These are phyloP conservation scores for Phyllostomus hastatus DNA, from an alignment of 2,113 vertebrate species.

Conservation along the genomic window DNA sequence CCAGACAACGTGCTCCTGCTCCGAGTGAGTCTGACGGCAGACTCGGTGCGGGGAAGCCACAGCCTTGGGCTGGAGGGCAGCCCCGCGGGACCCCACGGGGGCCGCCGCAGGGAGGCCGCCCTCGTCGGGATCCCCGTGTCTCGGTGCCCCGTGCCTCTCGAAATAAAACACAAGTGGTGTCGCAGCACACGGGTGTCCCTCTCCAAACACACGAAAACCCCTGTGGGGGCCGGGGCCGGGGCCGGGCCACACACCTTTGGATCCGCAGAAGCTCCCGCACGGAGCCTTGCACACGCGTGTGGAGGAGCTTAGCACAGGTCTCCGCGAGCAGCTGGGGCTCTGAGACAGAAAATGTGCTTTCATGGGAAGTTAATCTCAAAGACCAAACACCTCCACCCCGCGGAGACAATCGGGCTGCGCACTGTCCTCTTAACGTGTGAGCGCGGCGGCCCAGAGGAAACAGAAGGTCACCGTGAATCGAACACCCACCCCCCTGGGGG, in stretches of 20 bases:
- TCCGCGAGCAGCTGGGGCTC: accelerated
- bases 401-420: background rate
- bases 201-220: background rate
- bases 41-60: background rate
- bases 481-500: background rate
- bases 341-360: background rate
- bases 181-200: accelerated
- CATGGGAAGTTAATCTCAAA: background rate
- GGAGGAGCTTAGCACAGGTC: accelerated
- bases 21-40: no score
- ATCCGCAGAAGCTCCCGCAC: no score
- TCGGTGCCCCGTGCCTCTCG: no score
- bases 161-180: background rate
- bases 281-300: accelerated
- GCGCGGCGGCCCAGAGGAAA: background rate
- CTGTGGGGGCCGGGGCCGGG: background rate
- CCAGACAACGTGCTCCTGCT: background rate
- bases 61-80: background rate
- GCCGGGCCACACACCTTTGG: accelerated
- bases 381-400: background rate
- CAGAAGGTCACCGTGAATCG: background rate
- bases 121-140: accelerated
- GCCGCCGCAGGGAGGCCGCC: accelerated
- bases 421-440: background rate
- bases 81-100: accelerated